Base-by-base conservation (phyloP, 2,888 invertebrate species). In the Chrysopilus asiliformis region DNA sequence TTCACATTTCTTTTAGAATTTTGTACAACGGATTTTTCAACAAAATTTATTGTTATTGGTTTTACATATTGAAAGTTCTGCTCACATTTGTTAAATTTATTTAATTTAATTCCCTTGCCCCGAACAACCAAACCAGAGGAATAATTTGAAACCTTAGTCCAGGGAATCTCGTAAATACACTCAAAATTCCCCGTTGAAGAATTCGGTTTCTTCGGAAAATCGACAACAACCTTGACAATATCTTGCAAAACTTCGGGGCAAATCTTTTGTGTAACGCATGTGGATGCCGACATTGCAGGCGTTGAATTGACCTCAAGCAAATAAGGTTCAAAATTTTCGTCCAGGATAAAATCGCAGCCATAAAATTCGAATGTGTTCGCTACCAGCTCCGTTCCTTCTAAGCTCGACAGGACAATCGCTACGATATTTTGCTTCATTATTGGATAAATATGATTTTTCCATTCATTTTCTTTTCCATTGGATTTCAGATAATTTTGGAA, bases 281-380 rank as follows among this genome's bases (percentile, higher is more conserved):
- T 91, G 17, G 85, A 87, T 15, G 77, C 70, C 42, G 72, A 68
- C 61, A 93, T 72, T 59, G 87, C 81, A 0, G 91, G 91, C 53
- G 80, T 79, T 2, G 85, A 82, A 66, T 94, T 93, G 45, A 93
- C 89, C 67, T 94, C 93, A 49, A 94, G 83, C 42, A 93, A 64
- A 80, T 89, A 90, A 0, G 90, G 89, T 43, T 76, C 72, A 48
- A 76, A 83, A 50, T 85, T 78, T 51, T 87, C 79, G 39, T 84
- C 81, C 24, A 93, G 58, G 68, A 93, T 80, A 57, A 93, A 93
- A 64, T 94, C 93, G 35, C 90, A 90, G 5, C 91, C 93, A 55
- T 86, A 91, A 24, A 90, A 56, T 58, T 93, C 91, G 60, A 90
- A 93, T 38, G 81, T 77, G 51, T 83, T 82, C 50, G 73, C 72